Evolutionary conservation across 2,797 vertebrate species (phyloP).

Genomic region (Danio choprae): DNA sequence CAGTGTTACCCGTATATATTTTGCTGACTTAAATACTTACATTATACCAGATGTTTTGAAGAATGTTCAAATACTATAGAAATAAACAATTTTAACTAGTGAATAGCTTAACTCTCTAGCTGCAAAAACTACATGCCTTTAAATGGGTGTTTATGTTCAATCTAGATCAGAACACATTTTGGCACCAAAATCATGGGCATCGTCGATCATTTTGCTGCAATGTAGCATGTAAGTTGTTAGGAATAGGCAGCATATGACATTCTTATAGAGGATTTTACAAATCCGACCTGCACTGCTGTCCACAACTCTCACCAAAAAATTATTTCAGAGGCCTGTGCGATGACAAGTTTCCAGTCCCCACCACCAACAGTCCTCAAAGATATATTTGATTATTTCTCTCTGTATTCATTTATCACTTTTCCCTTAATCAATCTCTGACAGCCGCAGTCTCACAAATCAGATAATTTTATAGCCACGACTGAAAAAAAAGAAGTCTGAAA

Average conservation of each 20-base stretch:
- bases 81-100: too few species aligned
- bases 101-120: too few species aligned
- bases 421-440: constrained; percentile 50
- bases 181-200: neutral
- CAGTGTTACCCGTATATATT: too few species aligned
- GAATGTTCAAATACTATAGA: too few species aligned
- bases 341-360: neutral
- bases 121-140: neutral
- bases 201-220: neutral
- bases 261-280: neutral
- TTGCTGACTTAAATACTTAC: too few species aligned
- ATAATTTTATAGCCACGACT: constrained; percentile 36
- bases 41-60: too few species aligned
- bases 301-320: neutral
- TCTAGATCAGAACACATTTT: neutral
- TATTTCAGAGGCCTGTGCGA: constrained; percentile 10
- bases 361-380: neutral
- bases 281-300: neutral
- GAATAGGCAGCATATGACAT: neutral
- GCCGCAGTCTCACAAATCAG: constrained; percentile 46
- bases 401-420: constrained; percentile 48
- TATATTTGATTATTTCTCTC: constrained; percentile 29
- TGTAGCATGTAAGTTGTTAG: neutral
- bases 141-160: constrained; percentile 2
- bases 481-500: constrained; percentile 44